Evolutionary conservation across 1,140 invertebrate species (phyloP).

Genomic region (Laupala kohalensis): DNA sequence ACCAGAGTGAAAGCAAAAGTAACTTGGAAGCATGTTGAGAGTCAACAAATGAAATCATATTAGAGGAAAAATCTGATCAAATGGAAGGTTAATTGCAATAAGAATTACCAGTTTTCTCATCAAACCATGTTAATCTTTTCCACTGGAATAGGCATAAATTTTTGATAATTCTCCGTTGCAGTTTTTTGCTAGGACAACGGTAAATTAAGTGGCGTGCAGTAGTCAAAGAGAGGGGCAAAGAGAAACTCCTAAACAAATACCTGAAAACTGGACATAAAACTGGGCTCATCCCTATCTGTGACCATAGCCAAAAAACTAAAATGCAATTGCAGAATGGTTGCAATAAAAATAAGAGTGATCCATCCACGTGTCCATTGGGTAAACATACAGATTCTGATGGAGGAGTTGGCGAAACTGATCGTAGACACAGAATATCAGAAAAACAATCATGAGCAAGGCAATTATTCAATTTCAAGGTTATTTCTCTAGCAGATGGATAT

Average conservation of each 20-base stretch:
- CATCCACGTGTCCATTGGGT: not conserved
- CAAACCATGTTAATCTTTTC: not conserved
- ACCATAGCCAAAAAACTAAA: conserved; percentile 1
- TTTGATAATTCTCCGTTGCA: not conserved
- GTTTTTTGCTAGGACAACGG: not conserved
- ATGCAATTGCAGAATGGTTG: conserved; percentile 9
- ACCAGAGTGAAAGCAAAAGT: too few relatives aligned
- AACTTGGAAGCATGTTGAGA: too few relatives aligned
- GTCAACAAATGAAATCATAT: too few relatives aligned
- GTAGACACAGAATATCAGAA: not conserved
- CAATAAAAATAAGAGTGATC: not conserved
- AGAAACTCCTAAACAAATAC: not conserved
- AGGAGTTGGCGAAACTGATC: not conserved
- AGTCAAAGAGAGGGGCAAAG: not conserved
- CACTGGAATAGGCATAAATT: not conserved
- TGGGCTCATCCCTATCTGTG: not conserved
- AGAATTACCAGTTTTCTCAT: too few relatives aligned
- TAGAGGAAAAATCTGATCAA: too few relatives aligned
- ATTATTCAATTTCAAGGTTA: not conserved
- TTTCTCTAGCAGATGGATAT: too few relatives aligned
- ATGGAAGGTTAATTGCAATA: too few relatives aligned
- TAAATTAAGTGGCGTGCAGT: not conserved
- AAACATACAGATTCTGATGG: not conserved
- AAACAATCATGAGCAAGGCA: not conserved
- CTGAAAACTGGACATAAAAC: not conserved